These are phyloP conservation scores for Sinodicranocentrus sp. DNA, from an alignment of 2,888 invertebrate genomes.

Conservation along the genomic window DNA sequence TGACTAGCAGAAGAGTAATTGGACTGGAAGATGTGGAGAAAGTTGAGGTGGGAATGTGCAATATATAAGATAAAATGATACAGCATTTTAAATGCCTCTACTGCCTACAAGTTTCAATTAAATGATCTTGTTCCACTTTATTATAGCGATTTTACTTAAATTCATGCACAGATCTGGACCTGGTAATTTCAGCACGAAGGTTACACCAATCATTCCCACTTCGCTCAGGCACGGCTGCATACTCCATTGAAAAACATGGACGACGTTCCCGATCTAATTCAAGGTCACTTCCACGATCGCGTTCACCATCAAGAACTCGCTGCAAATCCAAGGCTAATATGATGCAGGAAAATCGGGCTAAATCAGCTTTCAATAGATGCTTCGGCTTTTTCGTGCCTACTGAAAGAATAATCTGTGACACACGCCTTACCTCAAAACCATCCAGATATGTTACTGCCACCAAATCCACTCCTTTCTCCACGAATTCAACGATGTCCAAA, in stretches of 20 bases:
- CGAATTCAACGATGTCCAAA: constrained; percentile 11
- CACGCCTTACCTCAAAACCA: not conserved
- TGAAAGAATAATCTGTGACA: not conserved
- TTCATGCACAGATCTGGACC: constrained; percentile 25
- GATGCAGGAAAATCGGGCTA: constrained; percentile 18
- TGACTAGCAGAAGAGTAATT: too few relatives aligned
- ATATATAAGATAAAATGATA: too few relatives aligned
- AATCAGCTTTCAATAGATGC: constrained; percentile 18
- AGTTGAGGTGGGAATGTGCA: too few relatives aligned
- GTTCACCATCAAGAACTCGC: too few relatives aligned
- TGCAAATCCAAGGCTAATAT: too few relatives aligned
- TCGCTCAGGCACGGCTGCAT: not conserved
- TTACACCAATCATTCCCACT: constrained; percentile 19
- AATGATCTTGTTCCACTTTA: too few relatives aligned
- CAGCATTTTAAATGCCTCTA: too few relatives aligned
- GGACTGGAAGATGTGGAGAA: too few relatives aligned
- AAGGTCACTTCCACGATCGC: not conserved
- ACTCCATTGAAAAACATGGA: not conserved
- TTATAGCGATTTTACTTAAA: constrained; percentile 42
- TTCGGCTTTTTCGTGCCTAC: constrained; percentile 7
- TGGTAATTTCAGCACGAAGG: not conserved
- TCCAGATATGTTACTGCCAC: not conserved
- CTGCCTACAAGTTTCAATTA: too few relatives aligned
- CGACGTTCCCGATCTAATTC: too few relatives aligned
- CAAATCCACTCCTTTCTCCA: not conserved